These are phyloP conservation scores for Lacerta agilis DNA, from an alignment of 2,797 vertebrate genomes.

Conservation along the genomic window DNA sequence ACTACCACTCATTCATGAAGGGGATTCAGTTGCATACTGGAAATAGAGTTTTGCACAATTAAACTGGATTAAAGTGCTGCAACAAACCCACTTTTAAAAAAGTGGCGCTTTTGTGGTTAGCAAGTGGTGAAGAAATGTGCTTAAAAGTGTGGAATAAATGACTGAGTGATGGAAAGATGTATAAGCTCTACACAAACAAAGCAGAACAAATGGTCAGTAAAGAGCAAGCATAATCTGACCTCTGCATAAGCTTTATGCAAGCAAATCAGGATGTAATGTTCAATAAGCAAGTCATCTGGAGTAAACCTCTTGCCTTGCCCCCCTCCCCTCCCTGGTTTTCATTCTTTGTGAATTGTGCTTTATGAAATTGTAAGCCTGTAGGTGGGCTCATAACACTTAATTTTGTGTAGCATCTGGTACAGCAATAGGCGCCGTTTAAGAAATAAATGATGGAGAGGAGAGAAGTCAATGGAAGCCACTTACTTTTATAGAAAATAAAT, in stretches of 20 bases:
- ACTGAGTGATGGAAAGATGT: no score
- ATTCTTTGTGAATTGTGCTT: not conserved
- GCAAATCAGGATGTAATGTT: not conserved
- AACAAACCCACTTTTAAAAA: no score
- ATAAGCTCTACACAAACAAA: not conserved
- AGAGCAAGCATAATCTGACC: not conserved
- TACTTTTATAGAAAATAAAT: slow-evolving; percentile 16
- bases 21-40: no score
- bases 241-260: no score
- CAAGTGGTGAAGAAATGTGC: no score
- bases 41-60: no score
- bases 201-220: not conserved
- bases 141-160: no score
- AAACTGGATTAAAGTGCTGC: no score
- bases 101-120: no score
- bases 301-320: not conserved
- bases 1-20: no score
- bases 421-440: not conserved
- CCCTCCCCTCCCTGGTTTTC: not conserved
- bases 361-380: not conserved
- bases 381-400: not conserved
- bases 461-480: slow-evolving; percentile 3
- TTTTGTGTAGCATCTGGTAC: not conserved
- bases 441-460: not conserved
- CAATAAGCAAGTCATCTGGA: not conserved